Percentiles rank a stretch among this genome's conserved stretches.
phyloP scores from a whole-genome alignment of 53 echinoderm and acorn worm species.

The Arbacia lixula region DNA sequence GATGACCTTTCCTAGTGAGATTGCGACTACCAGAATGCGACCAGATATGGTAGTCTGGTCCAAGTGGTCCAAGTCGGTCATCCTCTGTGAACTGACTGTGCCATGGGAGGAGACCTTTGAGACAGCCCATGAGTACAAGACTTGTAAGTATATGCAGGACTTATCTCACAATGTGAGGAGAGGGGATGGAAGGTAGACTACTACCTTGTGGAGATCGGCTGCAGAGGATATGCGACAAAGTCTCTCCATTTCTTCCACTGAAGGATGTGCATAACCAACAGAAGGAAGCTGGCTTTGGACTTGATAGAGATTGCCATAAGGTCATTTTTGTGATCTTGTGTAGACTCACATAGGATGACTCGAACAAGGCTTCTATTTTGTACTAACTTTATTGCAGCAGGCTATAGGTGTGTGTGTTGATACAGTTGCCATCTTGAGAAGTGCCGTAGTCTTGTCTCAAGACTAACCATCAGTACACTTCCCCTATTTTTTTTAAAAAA shows the following conservation, averaged over 20 bases:
- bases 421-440: too few relatives aligned
- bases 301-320: neutral
- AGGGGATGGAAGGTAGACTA: constrained; percentile 7
- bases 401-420: too few relatives aligned
- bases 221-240: neutral
- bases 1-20: constrained; percentile 24
- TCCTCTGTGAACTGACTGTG: constrained; percentile 7
- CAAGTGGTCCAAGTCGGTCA: neutral
- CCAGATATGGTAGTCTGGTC: constrained; percentile 31
- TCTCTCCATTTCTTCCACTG: neutral
- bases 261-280: neutral
- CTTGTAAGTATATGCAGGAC: neutral
- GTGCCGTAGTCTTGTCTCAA: too few relatives aligned
- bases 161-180: neutral
- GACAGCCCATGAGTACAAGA: constrained; percentile 13
- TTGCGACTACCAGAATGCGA: neutral
- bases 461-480: too few relatives aligned
- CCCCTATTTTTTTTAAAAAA: too few relatives aligned
- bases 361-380: too few relatives aligned
- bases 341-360: too few relatives aligned
- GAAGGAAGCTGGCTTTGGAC: neutral
- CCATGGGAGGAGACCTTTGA: neutral
- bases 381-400: too few relatives aligned
- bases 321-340: too few relatives aligned
- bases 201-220: constrained; percentile 6